Evolutionary conservation across 2,797 vertebrate species (phyloP).

Genomic region (Neostethus bicornis): DNA sequence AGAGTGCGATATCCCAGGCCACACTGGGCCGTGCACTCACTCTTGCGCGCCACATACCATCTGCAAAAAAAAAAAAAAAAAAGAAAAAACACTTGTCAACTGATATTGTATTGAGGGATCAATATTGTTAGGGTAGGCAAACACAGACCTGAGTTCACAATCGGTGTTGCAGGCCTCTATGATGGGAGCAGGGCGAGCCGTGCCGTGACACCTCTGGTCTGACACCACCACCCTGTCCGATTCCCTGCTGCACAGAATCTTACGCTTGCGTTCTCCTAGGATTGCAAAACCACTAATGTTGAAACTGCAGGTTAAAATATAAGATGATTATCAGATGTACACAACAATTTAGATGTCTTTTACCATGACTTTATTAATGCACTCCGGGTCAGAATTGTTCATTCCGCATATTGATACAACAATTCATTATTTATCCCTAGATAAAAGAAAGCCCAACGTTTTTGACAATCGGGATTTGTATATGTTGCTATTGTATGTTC

Average conservation of each 20-base stretch:
- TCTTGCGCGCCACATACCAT: constrained; percentile 91
- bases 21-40: constrained; percentile 93
- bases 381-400: too few relatives aligned
- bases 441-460: neutral
- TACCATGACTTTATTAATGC: too few relatives aligned
- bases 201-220: constrained; percentile 91
- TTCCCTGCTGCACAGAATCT: constrained; percentile 90
- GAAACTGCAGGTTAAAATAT: neutral
- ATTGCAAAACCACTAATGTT: constrained; percentile 19
- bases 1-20: constrained; percentile 89
- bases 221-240: constrained; percentile 93
- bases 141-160: constrained; percentile 92
- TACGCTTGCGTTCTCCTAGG: constrained; percentile 90
- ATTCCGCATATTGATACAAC: too few relatives aligned
- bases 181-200: constrained; percentile 83
- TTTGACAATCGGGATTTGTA: neutral
- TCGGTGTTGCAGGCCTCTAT: constrained; percentile 90
- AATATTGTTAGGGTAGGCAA: neutral
- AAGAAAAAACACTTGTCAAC: neutral
- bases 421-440: too few relatives aligned
- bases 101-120: neutral
- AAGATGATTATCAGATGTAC: neutral
- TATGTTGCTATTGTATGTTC: neutral
- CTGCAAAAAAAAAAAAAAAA: constrained; percentile 59
- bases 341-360: too few relatives aligned